Base-by-base conservation (phyloP, 2,113 vertebrate genomes). In the Toxotes chatareus region DNA sequence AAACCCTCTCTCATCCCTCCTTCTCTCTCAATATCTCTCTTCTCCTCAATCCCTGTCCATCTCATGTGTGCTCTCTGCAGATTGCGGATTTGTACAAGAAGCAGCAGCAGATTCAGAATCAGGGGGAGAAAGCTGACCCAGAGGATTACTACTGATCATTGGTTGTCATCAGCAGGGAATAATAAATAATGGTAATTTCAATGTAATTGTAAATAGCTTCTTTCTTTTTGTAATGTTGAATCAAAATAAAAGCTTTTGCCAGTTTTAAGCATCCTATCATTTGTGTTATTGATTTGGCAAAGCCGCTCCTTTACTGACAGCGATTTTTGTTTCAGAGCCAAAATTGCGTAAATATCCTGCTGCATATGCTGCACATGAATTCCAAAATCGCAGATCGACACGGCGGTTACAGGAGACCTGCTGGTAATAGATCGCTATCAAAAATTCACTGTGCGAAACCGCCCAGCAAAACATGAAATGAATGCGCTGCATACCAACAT, bases 81-180 rank as follows among this genome's bases (percentile, higher is more conserved):
- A 96, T 98, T 51, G 97, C 97, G 5, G 93, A 92, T 56, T 87
- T 98, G 74, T 98, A 98, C 91, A 91, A 70, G 90, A 96, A 94
- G 87, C 97, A 98, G 89, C 97, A 97, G 89, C 96, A 97, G 94
- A 97, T 98, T 76, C 97, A 97, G 92, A 98, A 97, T 73, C 96
- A 96, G 81, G 94, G 94, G 9, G 95, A 95, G 46, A 95, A 93
- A 65, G 88, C 61, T 0, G 96, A 96, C 46, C 49, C 31, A 0
- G 97, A 97, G 72, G 96, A 96, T 46, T 96, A 95, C 81, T 97
- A 96, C 90, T 97, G 92, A 96, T 74, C n/a, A 0, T 8, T 56
- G 21, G 53, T 1, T 1, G 34, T 36, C 60, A 8, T 57, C 80
- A 13, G 62, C 42, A 3, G 19, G 32, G 62, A 82, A 55, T 68